phyloP scores from a whole-genome alignment of 2,888 invertebrate genomes.

The Ecdyonurus torrentis region DNA sequence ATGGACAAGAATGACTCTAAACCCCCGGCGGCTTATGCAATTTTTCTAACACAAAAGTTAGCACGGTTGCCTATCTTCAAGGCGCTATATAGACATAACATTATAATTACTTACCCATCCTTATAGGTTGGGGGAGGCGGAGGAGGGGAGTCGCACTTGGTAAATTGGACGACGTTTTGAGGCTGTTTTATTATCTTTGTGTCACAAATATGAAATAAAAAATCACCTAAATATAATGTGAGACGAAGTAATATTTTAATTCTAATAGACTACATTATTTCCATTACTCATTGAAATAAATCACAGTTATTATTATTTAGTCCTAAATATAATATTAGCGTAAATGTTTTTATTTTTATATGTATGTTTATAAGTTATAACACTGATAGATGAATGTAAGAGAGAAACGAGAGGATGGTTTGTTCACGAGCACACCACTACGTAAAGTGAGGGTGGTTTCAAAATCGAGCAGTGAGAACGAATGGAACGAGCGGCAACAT shows the following conservation, averaged over 20 bases:
- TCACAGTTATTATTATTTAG: no score
- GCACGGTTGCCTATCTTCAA: not conserved
- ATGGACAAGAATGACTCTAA: not conserved
- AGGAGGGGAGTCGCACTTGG: conserved; percentile 1
- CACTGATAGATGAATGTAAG: no score
- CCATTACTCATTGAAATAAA: no score
- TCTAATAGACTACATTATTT: no score
- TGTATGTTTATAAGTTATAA: no score
- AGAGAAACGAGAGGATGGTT: not conserved
- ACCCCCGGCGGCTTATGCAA: not conserved
- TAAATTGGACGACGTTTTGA: conserved; percentile 1
- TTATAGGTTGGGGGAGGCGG: not conserved
- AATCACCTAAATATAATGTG: no score
- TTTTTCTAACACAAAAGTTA: not conserved
- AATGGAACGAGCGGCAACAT: not conserved
- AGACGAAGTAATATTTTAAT: no score
- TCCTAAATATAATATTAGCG: no score
- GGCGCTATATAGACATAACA: not conserved
- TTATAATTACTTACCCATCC: conserved; percentile 3
- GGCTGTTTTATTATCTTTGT: not conserved
- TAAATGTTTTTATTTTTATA: no score
- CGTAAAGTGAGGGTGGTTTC: not conserved
- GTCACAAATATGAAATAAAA: no score
- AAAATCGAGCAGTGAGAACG: not conserved
- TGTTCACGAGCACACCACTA: not conserved